Evolutionary conservation across 30 jellyfish, hydroid and myxozoan genomes (phyloP).

Genomic region (Morbakka virulenta): DNA sequence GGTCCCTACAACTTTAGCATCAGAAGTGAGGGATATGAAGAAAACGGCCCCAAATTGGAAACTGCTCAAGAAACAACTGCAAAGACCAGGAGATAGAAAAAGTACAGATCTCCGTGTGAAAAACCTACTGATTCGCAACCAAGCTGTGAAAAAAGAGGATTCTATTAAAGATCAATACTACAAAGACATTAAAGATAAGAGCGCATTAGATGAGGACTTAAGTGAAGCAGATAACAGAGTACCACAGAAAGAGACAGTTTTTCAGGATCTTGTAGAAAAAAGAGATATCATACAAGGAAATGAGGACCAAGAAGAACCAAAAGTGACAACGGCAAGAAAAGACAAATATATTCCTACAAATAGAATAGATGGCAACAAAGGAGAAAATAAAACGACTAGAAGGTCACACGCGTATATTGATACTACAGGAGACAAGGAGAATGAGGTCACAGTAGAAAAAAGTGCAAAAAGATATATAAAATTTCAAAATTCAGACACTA

Average conservation of each 20-base stretch:
- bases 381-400: neutral
- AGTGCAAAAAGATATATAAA: no score
- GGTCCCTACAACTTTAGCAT: no score
- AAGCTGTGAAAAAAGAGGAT: neutral
- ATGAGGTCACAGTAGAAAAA: neutral
- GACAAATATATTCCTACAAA: neutral
- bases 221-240: neutral
- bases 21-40: no score
- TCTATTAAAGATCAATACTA: neutral
- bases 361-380: neutral
- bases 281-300: neutral
- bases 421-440: neutral
- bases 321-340: no score
- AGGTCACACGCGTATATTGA: neutral
- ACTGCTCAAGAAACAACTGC: no score
- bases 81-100: neutral
- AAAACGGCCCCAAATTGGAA: no score
- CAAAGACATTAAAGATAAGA: neutral
- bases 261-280: neutral
- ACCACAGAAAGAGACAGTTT: neutral
- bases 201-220: neutral
- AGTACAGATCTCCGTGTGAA: neutral
- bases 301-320: neutral
- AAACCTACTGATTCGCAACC: neutral
- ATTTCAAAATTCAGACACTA: no score